Evolutionary conservation across 2,888 invertebrate genomes (phyloP), one percentile per base, ranked within the genome.

Genomic region (Morinoia aosen): DNA sequence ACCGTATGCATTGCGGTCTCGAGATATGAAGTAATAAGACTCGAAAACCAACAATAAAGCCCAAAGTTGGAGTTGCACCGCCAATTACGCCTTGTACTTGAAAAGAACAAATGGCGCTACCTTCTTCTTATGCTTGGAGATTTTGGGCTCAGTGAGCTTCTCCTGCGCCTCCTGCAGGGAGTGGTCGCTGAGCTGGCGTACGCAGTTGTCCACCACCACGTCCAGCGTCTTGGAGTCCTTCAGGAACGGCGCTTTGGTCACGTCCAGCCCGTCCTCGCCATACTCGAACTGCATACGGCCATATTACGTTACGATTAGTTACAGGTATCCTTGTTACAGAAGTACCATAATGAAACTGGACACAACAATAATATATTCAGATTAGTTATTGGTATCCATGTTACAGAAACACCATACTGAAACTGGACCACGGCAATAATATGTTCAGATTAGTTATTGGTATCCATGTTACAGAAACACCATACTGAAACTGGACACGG

Each of bases 211-310:
- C n/a, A 98, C 98, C 14, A 99, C 97, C 97, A 99, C 99, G 40
- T 98, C 97, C 76, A 99, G 97, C 25, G 96, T 96, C 97, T 98
- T 98, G 95, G 98, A 98, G 88, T 98, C 97, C 95, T 98, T 98
- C 33, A 99, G 97, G 97, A 98, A 99, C 97, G 98, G 98, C 0
- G 98, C 98, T 97, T 99, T 99, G 0, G 98, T 97, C 94, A 99
- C 98, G 97, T 99, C 99, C 97, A 99, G 97, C 0, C 99, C 99
- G 97, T 99, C 99, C 97, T 99, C 99, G 0, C 99, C 99, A 97
- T 99, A 99, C 40, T 98, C 98, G 97, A 99, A 99, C 98, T 98
- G 97, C 95, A 97, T 14, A 48, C 48, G 48, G 48, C 48, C 12
- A 40, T n/a, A 48, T 48, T 48, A 48, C 48, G 5, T 48, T 48